Evolutionary conservation across 2,797 vertebrate species (phyloP), one percentile per base, ranked within the genome.

Genomic region (Stomatorhinus walkeri): DNA sequence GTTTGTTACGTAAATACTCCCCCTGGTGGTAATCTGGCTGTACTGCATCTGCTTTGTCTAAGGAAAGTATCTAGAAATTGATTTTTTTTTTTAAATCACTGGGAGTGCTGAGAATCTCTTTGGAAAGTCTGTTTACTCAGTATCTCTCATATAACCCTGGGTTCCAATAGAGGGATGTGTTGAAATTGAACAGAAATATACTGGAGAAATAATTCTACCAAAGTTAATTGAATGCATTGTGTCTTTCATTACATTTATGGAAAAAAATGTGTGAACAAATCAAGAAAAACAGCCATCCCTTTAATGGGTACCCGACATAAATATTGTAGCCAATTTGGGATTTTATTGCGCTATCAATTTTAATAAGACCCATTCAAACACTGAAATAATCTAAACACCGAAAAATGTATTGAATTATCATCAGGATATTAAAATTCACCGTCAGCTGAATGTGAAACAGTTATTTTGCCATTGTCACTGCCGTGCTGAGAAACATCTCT

Each of bases 41-140:
- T 81, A 88, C 46, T 85, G 14, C 87, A 76, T 51, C 4, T 10
- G 40, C 81, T 85, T 85, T 85, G 81, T 85, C 43, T 49, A 85
- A 51, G 12, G 1, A 84, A 22, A 2, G 40, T n/a, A 48, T 12
- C 79, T 22, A 22, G 56, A 59, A 59, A 59, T 22, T 6, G 54
- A n/a, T n/a, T 2, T 56, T n/a, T n/a, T n/a, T 56, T 56, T n/a
- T 56, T n/a, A 32, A 32, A 32, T 32, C 28, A 32, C 7, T 43
- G 56, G n/a, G n/a, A 24, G 7, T 2, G 56, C 7, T n/a, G 5
- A 59, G 19, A 59, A 59, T 10, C 3, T 28, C 24, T 36, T 32
- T 72, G 4, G n/a, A 81, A 81, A 81, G 40, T 19, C 76, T n/a
- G n/a, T 81, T 81, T 81, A 22, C 76, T 22, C 36, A n/a, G 40